phyloP scores from a whole-genome alignment of 2,888 invertebrate species.

The Caenorhabditis drosophilae region DNA sequence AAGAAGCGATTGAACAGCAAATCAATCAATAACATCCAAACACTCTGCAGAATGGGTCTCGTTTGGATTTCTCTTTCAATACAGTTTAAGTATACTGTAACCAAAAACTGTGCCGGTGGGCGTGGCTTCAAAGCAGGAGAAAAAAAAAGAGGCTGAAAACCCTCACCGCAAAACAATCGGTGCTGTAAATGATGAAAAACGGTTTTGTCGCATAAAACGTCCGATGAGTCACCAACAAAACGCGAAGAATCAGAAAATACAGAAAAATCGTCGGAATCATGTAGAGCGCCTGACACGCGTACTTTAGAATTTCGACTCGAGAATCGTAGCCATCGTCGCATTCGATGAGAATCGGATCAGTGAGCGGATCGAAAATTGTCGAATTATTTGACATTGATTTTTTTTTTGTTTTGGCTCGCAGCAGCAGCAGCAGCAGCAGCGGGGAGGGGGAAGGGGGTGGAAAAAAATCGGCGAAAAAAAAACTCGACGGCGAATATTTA shows the following conservation, averaged over 20 bases:
- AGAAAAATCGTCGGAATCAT: conserved; percentile 10
- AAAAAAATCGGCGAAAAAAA: too few species aligned
- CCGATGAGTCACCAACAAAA: conserved; percentile 6
- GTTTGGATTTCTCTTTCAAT: too few species aligned
- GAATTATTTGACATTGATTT: neutral
- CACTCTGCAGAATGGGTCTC: conserved; percentile 12
- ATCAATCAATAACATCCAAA: conserved; percentile 10
- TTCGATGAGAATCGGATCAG: neutral
- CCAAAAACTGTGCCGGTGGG: too few species aligned
- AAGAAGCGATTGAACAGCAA: conserved; percentile 6
- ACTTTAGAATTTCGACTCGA: conserved; percentile 13
- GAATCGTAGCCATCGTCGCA: conserved; percentile 9
- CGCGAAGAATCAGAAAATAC: conserved; percentile 8
- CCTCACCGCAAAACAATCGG: conserved; percentile 12
- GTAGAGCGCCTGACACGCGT: conserved; percentile 9
- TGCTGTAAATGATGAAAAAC: conserved; percentile 13
- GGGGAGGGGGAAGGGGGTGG: too few species aligned
- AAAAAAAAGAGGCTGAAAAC: neutral
- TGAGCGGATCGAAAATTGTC: neutral
- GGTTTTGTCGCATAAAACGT: conserved; percentile 7
- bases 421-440: too few species aligned
- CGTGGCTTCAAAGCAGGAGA: too few species aligned
- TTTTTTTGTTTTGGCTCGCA: neutral
- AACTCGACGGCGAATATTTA: too few species aligned
- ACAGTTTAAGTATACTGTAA: too few species aligned